Conservation (phyloP, 1,140 invertebrate species). For the Danaus melanippus region DNA sequence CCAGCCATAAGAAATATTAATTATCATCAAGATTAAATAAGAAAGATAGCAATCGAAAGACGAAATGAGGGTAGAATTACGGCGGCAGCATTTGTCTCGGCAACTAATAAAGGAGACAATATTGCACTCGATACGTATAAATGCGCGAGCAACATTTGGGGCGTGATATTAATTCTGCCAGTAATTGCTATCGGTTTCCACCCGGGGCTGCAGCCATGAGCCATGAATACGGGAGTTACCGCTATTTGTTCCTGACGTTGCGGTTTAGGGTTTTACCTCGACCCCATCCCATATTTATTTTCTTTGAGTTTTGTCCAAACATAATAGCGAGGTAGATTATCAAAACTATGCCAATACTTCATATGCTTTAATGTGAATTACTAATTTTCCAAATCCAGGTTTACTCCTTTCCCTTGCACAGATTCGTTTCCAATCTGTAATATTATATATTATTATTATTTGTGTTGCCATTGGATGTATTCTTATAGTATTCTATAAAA, state of each 20-base stretch:
- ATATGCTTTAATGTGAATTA: too few species aligned
- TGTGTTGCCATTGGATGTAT: too few species aligned
- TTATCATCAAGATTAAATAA: constrained; percentile 67
- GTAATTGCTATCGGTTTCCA: constrained; percentile 71
- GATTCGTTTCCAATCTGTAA: too few species aligned
- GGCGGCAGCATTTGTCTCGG: constrained; percentile 64
- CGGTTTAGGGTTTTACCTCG: constrained; percentile 67
- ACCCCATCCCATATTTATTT: constrained; percentile 64
- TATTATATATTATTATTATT: too few species aligned
- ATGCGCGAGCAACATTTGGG: constrained; percentile 69
- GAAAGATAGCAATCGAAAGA: constrained; percentile 60
- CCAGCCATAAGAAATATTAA: constrained; percentile 54
- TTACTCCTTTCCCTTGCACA: too few species aligned
- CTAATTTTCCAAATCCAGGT: too few species aligned
- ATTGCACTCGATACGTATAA: constrained; percentile 72
- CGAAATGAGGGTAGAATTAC: constrained; percentile 63
- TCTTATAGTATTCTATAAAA: too few species aligned
- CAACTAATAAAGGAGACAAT: constrained; percentile 72
- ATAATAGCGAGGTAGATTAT: constrained; percentile 60
- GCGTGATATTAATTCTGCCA: constrained; percentile 70
- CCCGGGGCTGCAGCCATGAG: constrained; percentile 63
- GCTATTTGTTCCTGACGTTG: constrained; percentile 71
- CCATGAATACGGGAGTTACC: constrained; percentile 70
- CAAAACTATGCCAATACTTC: constrained; percentile 43
- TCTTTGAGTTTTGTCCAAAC: constrained; percentile 63